A percentile compares a stretch with the other conserved stretches of the same genome.
Evolutionary conservation across 1,140 invertebrate genomes (phyloP).

Genomic region (Drosophila asahinai): DNA sequence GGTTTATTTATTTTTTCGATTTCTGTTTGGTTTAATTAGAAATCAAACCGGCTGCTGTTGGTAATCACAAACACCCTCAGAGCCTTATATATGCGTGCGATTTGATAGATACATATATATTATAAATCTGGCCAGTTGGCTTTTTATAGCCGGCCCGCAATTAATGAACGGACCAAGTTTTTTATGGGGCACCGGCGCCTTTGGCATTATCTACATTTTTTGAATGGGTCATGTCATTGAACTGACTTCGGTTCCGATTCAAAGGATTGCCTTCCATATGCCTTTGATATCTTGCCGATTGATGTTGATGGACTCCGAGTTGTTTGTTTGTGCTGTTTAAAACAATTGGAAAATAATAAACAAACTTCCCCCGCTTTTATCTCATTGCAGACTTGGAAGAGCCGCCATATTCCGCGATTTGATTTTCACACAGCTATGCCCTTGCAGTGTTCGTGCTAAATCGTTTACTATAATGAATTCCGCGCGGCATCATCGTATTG

Average conservation of each 20-base stretch:
- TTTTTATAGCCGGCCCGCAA: constrained; percentile 56
- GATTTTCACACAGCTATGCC: constrained; percentile 56
- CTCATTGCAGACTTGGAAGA: constrained; percentile 52
- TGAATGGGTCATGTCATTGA: constrained; percentile 58
- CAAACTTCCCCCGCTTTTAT: constrained; percentile 3
- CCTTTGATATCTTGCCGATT: constrained; percentile 33
- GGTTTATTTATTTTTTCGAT: constrained; percentile 36
- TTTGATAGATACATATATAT: constrained; percentile 33
- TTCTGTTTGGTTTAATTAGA: constrained; percentile 62
- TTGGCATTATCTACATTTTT: constrained; percentile 57
- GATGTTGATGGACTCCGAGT: constrained; percentile 39
- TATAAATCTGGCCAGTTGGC: constrained; percentile 43
- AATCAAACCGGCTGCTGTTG: constrained; percentile 59
- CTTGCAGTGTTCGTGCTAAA: constrained; percentile 70
- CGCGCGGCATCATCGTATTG: constrained; percentile 84
- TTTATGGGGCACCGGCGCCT: constrained; percentile 63
- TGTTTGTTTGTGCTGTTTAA: constrained; percentile 23
- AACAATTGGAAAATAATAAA: constrained; percentile 33
- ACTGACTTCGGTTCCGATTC: constrained; percentile 40
- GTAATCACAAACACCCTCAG: constrained; percentile 12
- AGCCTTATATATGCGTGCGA: constrained; percentile 26
- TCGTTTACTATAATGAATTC: constrained; percentile 83
- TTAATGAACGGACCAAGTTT: constrained; percentile 64
- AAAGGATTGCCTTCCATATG: constrained; percentile 40
- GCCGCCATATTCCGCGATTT: constrained; percentile 9